Evolutionary conservation across 2,113 vertebrate genomes (phyloP).

Genomic region (Pipra filicauda): DNA sequence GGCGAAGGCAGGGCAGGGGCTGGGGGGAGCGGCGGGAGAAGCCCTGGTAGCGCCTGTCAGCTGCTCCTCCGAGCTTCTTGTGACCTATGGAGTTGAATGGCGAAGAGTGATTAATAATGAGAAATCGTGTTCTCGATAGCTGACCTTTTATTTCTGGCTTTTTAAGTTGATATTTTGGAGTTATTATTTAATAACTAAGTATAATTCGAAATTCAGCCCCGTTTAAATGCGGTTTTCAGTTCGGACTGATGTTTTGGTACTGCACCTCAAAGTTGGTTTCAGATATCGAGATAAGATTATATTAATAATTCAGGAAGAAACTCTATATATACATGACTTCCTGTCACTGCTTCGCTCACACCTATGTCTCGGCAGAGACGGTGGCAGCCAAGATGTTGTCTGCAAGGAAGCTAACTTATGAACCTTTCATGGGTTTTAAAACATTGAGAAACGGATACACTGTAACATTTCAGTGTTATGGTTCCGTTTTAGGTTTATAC

Average conservation of each 20-base stretch:
- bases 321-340: not conserved
- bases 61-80: not conserved
- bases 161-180: not conserved
- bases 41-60: not conserved
- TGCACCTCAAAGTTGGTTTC: not conserved
- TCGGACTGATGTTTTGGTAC: not conserved
- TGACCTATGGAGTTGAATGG: accelerated
- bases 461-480: not conserved
- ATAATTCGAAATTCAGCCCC: not conserved
- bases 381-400: not conserved
- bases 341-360: not conserved
- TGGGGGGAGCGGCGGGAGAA: not conserved
- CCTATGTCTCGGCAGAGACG: not conserved
- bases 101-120: not conserved
- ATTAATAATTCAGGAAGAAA: not conserved
- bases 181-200: not conserved
- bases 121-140: not conserved
- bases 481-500: not conserved
- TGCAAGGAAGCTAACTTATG: not conserved
- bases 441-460: not conserved
- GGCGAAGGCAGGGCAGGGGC: not conserved
- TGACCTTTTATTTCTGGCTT: not conserved
- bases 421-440: not conserved
- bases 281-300: not conserved
- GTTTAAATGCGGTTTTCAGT: not conserved